phyloP scores from a whole-genome alignment of 2,888 invertebrate genomes.

The Leptinotarsa tumamoca region DNA sequence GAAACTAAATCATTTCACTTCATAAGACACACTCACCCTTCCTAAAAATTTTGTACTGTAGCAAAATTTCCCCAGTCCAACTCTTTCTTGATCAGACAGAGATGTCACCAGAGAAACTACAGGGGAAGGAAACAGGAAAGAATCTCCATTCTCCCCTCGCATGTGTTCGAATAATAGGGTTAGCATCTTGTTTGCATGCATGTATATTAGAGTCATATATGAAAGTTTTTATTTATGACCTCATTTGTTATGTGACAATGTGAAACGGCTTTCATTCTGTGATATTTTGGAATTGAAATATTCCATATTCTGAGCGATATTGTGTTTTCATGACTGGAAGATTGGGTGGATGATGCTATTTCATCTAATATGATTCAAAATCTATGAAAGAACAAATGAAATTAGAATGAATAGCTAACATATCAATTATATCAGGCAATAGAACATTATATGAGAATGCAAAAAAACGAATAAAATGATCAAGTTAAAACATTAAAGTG shows the following conservation, averaged over 20 bases:
- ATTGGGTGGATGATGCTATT: neutral
- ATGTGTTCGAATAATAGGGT: constrained; percentile 57
- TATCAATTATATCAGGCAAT: too few relatives aligned
- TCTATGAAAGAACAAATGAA: too few relatives aligned
- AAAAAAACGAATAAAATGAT: too few relatives aligned
- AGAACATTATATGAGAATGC: too few relatives aligned
- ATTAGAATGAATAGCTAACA: too few relatives aligned
- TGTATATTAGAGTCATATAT: constrained; percentile 59
- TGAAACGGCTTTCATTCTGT: constrained; percentile 12
- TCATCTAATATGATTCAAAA: too few relatives aligned
- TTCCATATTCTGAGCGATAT: neutral
- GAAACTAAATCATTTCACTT: too few relatives aligned
- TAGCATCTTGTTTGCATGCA: constrained; percentile 59
- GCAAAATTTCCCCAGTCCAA: too few relatives aligned
- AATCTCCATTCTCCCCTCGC: constrained; percentile 53
- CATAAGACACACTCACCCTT: too few relatives aligned
- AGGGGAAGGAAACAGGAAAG: constrained; percentile 48
- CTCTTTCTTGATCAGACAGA: too few relatives aligned
- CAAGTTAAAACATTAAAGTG: too few relatives aligned
- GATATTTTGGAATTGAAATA: constrained; percentile 16
- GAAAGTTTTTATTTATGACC: constrained; percentile 59
- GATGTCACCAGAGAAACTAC: constrained; percentile 10
- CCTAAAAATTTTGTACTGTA: too few relatives aligned
- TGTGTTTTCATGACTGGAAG: neutral
- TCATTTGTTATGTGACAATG: constrained; percentile 52